Evolutionary conservation across 2,113 vertebrate genomes (phyloP).

Genomic region (Daubentonia madagascariensis): DNA sequence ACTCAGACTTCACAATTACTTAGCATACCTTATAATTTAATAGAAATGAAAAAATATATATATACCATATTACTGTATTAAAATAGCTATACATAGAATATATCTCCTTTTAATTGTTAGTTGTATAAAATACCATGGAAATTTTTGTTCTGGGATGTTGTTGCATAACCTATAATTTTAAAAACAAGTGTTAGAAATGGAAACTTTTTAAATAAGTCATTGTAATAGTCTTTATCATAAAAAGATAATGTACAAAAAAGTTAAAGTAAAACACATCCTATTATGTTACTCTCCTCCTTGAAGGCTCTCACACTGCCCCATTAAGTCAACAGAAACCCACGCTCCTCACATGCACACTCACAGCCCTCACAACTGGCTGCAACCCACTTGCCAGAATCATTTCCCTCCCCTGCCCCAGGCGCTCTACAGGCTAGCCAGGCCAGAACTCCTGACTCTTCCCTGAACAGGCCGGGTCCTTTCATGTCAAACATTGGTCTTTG

Average conservation of each 20-base stretch:
- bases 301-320: background rate
- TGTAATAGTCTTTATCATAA: background rate
- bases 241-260: background rate
- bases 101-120: slow-evolving; percentile 24
- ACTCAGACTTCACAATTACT: background rate
- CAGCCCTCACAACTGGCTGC: background rate
- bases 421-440: background rate
- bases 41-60: background rate
- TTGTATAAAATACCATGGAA: background rate
- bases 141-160: background rate
- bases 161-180: background rate
- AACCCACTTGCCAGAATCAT: background rate
- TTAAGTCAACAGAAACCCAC: background rate
- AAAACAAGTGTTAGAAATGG: slow-evolving; percentile 9
- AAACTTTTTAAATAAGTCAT: background rate
- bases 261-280: background rate
- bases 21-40: slow-evolving; percentile 17
- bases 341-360: background rate
- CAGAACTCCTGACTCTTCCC: background rate
- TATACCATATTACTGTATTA: background rate
- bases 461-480: background rate
- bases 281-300: background rate
- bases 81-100: slow-evolving; percentile 5
- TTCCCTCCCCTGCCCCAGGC: background rate
- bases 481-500: background rate